Conservation (phyloP, 2,113 vertebrate genomes). For the Oncorhynchus kisutch region DNA sequence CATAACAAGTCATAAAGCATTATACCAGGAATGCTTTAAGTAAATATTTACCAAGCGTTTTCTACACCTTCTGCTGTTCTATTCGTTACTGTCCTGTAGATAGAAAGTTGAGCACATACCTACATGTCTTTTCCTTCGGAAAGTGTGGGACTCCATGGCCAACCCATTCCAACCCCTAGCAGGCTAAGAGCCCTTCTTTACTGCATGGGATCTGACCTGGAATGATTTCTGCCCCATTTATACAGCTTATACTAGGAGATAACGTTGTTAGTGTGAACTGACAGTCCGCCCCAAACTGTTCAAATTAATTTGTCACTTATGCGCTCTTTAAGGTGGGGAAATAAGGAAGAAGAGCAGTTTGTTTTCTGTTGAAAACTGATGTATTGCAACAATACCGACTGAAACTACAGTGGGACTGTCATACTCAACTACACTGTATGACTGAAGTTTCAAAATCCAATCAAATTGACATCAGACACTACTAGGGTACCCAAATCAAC, state of each 20-base stretch:
- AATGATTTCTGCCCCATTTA: conserved; percentile 63
- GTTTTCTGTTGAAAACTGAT: background rate
- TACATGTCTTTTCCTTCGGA: conserved; percentile 72
- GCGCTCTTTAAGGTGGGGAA: conserved; percentile 23
- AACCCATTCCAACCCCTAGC: conserved; percentile 58
- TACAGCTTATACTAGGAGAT: conserved; percentile 57
- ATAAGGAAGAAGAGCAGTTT: background rate
- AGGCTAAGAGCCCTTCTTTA: conserved; percentile 32
- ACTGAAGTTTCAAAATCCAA: background rate
- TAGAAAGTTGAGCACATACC: conserved; percentile 63
- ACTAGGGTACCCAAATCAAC: background rate
- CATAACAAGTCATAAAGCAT: too few relatives aligned
- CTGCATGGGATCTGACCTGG: conserved; percentile 26
- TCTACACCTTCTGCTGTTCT: background rate
- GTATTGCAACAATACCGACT: background rate
- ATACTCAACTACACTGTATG: background rate
- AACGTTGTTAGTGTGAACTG: conserved; percentile 67
- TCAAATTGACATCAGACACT: background rate
- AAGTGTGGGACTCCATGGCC: conserved; percentile 72
- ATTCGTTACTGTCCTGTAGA: too few relatives aligned
- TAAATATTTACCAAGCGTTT: background rate
- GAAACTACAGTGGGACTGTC: background rate
- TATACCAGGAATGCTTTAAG: too few relatives aligned
- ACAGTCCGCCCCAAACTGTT: conserved; percentile 62
- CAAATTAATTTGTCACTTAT: conserved; percentile 42